Conservation (phyloP, 2,113 vertebrate genomes). For the Ondatra zibethicus region DNA sequence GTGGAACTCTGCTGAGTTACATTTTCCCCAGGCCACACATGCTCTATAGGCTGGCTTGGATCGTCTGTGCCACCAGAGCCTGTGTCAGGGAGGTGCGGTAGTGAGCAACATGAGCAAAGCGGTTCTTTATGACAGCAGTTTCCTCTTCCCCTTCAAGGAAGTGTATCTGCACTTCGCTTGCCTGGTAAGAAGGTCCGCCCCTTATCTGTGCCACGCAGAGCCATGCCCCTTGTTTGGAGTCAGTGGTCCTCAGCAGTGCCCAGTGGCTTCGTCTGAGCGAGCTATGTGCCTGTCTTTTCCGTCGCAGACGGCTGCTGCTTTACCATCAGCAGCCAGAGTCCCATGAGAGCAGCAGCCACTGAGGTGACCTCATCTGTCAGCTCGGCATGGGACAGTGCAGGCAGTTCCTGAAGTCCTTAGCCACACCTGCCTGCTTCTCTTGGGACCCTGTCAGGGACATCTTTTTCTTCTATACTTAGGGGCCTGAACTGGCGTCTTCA, state of each 20-base stretch:
- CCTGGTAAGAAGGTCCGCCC: background rate
- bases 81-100: background rate
- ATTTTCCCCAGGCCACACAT: background rate
- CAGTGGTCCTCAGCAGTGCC: fast-evolving
- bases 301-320: background rate
- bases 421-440: background rate
- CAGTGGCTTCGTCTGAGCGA: background rate
- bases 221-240: background rate
- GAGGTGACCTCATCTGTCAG: background rate
- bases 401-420: background rate
- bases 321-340: no score
- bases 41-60: background rate
- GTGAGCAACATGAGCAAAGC: background rate
- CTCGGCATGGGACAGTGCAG: background rate
- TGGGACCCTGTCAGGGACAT: background rate
- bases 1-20: background rate
- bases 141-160: background rate
- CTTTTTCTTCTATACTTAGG: background rate
- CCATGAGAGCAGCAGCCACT: background rate
- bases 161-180: background rate
- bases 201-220: background rate
- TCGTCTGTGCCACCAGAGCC: background rate
- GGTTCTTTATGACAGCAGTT: no score
- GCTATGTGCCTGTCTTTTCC: background rate
- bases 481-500: background rate